Percentiles rank a stretch among this genome's conserved stretches.
Conservation (phyloP, 2,113 vertebrate genomes). For the Ia io region DNA sequence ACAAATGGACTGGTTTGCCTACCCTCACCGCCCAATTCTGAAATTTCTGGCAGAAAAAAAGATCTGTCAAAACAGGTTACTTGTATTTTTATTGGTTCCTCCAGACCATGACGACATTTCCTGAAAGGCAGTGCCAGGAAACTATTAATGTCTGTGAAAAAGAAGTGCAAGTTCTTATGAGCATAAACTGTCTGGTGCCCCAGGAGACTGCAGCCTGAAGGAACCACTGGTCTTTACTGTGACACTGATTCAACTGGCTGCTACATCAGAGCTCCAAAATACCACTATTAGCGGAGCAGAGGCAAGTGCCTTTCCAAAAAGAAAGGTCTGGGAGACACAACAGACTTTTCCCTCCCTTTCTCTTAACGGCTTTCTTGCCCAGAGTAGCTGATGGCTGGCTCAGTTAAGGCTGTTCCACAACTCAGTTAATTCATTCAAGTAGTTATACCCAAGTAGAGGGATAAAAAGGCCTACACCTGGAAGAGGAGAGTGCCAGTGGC, state of each 20-base stretch:
- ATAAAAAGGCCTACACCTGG: not conserved
- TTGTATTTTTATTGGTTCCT: conserved; percentile 87
- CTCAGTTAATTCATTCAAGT: conserved; percentile 21
- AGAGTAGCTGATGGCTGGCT: not conserved
- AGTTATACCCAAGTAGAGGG: not conserved
- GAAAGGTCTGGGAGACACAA: not conserved
- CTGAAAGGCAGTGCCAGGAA: conserved; percentile 82
- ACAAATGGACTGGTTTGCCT: not conserved
- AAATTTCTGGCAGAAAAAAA: conserved; percentile 78
- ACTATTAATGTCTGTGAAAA: conserved; percentile 81
- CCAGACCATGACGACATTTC: conserved; percentile 84
- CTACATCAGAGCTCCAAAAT: not conserved
- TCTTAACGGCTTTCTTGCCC: not conserved
- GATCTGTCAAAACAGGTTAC: conserved; percentile 82
- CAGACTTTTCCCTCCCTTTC: not conserved
- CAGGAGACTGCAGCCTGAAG: conserved; percentile 41
- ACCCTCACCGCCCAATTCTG: conserved; percentile 38
- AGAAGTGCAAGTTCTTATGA: conserved; percentile 76
- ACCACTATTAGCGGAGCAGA: not conserved
- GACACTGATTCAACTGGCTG: not conserved
- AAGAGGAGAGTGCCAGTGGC: not conserved
- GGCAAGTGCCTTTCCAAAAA: not conserved
- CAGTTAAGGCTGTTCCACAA: not conserved
- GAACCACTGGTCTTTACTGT: not conserved
- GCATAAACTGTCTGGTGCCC: conserved; percentile 65